Percentiles rank a stretch among this genome's conserved stretches.
These are phyloP conservation scores for Drosophila hamatofila DNA, from an alignment of 2,888 invertebrate species.

Conservation along the genomic window DNA sequence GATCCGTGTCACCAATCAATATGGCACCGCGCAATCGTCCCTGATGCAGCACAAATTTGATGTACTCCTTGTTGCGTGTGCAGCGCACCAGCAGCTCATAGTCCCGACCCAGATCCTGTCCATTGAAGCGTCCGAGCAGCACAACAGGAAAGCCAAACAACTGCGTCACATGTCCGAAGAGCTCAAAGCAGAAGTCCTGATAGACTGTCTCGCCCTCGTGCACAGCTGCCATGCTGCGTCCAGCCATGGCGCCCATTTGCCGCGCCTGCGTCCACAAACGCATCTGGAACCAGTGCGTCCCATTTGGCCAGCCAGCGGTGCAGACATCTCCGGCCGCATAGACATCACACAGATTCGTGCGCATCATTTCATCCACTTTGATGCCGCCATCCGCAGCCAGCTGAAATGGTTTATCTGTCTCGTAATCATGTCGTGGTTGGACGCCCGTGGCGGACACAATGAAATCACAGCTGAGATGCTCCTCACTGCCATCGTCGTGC, in stretches of 20 bases:
- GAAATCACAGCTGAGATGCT: constrained; percentile 92
- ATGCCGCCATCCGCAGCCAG: constrained; percentile 92
- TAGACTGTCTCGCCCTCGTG: constrained; percentile 88
- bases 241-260: constrained; percentile 98
- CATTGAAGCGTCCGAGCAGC: constrained; percentile 96
- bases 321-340: constrained; percentile 99
- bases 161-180: constrained; percentile 98
- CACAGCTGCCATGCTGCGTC: constrained; percentile 91
- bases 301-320: constrained; percentile 90
- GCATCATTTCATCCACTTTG: constrained; percentile 93
- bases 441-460: constrained; percentile 98
- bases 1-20: constrained; percentile 97
- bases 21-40: constrained; percentile 96
- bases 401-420: constrained; percentile 86
- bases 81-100: constrained; percentile 95
- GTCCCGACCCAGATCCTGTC: constrained; percentile 91
- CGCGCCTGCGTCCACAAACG: constrained; percentile 99
- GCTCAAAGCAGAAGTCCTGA: constrained; percentile 98
- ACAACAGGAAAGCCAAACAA: constrained; percentile 98
- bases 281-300: constrained; percentile 97
- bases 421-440: constrained; percentile 88
- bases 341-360: constrained; percentile 91
- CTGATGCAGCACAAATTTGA: constrained; percentile 94
- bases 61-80: constrained; percentile 92
- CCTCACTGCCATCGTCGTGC: constrained; percentile 86